phyloP scores from a whole-genome alignment of 2,888 invertebrate genomes.

The Fabriciana adippe region DNA sequence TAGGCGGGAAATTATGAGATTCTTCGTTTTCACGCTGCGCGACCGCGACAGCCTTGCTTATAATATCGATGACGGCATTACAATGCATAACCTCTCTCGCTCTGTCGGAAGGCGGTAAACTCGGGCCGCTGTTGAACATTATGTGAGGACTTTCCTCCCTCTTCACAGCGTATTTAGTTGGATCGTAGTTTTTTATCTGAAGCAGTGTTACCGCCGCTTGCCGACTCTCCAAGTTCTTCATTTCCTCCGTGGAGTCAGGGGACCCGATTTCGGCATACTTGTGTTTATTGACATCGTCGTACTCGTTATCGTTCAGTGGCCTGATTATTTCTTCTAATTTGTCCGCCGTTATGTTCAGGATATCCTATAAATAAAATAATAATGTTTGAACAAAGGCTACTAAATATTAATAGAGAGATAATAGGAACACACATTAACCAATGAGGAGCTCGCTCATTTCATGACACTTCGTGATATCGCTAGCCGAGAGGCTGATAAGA shows the following conservation, averaged over 20 bases:
- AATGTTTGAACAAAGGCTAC: conserved; percentile 59
- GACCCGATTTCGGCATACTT: conserved; percentile 74
- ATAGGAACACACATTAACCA: conserved; percentile 65
- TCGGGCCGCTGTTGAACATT: conserved; percentile 82
- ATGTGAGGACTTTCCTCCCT: conserved; percentile 79
- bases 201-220: conserved; percentile 79
- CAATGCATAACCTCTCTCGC: conserved; percentile 80
- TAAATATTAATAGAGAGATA: conserved; percentile 64
- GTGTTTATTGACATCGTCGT: conserved; percentile 61
- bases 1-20: conserved; percentile 63
- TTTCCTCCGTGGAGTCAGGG: conserved; percentile 78
- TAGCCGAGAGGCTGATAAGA: conserved; percentile 69
- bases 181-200: conserved; percentile 79
- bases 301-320: conserved; percentile 68
- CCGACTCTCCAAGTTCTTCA: conserved; percentile 79
- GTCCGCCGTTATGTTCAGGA: conserved; percentile 80
- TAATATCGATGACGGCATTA: conserved; percentile 78
- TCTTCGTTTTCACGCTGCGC: conserved; percentile 78
- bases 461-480: conserved; percentile 63
- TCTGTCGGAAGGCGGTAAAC: conserved; percentile 80
- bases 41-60: conserved; percentile 78
- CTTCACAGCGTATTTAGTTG: conserved; percentile 72
- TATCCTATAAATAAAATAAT: conserved; percentile 79
- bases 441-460: conserved; percentile 65
- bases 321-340: conserved; percentile 83